phyloP scores from a whole-genome alignment of 2,888 invertebrate species.

The Ormyrus labotus region DNA sequence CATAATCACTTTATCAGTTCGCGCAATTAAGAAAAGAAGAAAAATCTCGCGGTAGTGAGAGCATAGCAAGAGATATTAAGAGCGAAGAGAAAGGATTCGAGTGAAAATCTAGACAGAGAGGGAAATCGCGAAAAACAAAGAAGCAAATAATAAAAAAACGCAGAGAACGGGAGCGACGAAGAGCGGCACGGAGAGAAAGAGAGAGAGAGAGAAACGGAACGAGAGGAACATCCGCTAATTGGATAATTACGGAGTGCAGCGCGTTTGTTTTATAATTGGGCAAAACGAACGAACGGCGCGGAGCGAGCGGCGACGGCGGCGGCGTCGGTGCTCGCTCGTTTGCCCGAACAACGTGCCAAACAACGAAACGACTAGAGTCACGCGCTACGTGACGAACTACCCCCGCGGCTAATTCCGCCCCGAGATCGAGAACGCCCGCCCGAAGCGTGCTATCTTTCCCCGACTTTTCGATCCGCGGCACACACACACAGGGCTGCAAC shows the following conservation, averaged over 20 bases:
- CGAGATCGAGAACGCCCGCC: conserved; percentile 61
- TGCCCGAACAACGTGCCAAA: conserved; percentile 42
- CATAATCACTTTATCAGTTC: too few species aligned
- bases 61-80: background rate
- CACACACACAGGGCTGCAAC: too few species aligned
- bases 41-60: background rate
- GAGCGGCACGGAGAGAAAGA: background rate
- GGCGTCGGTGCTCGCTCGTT: conserved; percentile 13
- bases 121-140: background rate
- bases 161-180: conserved; percentile 1
- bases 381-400: conserved; percentile 75
- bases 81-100: background rate
- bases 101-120: background rate
- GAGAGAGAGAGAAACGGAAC: conserved; percentile 12
- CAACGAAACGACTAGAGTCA: conserved; percentile 65
- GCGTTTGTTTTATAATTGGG: conserved; percentile 76
- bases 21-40: too few species aligned
- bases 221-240: conserved; percentile 71
- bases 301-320: conserved; percentile 62
- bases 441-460: conserved; percentile 48
- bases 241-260: conserved; percentile 75
- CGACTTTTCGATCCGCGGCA: conserved; percentile 26
- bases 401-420: conserved; percentile 71
- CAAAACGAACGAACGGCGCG: conserved; percentile 72
- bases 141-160: conserved; percentile 22